A percentile compares a stretch with the other conserved stretches of the same genome.
Conservation (phyloP, 2,113 vertebrate species). For the Willisornis vidua region DNA sequence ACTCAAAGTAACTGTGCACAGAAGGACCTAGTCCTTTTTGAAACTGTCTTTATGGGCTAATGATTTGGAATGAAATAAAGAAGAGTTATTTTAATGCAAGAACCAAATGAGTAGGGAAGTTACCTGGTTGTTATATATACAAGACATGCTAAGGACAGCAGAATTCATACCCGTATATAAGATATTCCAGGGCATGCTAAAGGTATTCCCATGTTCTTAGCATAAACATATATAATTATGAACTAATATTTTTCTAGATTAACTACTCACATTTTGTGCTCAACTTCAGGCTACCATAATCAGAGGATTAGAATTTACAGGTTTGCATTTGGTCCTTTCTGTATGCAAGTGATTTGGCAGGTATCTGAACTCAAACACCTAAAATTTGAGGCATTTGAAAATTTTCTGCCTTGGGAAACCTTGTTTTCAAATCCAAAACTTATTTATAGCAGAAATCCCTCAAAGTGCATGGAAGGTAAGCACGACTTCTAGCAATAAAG, state of each 20-base stretch:
- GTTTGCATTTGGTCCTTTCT: background rate
- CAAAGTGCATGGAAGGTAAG: background rate
- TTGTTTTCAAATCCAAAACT: background rate
- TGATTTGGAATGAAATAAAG: background rate
- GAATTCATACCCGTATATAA: background rate
- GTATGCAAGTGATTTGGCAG: background rate
- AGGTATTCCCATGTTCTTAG: background rate
- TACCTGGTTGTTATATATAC: accelerated
- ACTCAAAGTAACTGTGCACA: background rate
- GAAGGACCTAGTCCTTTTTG: background rate
- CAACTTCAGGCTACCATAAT: background rate
- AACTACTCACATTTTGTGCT: background rate
- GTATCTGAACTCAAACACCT: background rate
- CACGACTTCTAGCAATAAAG: background rate
- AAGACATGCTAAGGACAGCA: background rate
- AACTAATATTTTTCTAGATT: background rate
- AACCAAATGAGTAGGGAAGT: background rate
- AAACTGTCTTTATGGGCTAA: background rate
- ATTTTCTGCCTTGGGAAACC: background rate
- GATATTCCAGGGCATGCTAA: background rate
- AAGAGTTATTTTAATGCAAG: background rate
- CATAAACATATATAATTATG: background rate
- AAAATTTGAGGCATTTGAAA: background rate
- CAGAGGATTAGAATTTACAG: background rate
- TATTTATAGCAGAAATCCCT: background rate